Evolutionary conservation across 2,888 invertebrate species (phyloP), one percentile per base, ranked within the genome.

Genomic region (Macrosoma leucophasiata): DNA sequence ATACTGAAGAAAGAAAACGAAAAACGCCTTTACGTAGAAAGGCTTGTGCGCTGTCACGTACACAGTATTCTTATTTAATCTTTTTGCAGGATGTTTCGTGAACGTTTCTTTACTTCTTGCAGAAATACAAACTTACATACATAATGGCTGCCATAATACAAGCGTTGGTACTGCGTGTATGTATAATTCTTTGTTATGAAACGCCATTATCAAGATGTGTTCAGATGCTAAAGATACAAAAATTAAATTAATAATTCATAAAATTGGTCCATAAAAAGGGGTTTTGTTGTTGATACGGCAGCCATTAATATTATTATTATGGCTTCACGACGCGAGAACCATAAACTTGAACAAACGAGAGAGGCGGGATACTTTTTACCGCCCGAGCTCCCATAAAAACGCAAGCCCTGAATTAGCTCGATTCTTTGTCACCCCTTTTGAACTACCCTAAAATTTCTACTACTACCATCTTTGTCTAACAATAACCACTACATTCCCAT

Each of bases 361-460:
- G 79, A 82, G 84, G 84, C 84, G 84, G 82, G 78, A 74, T 79
- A 78, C 74, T 79, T 82, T 81, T 82, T 81, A 81, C 81, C 81
- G 75, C 78, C 65, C 69, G 72, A 69, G 65, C 68, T 76, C 68
- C 65, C 75, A 79, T 82, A 81, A 81, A 81, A 82, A 78, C 74
- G 61, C 75, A 74, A 78, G 77, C 78, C 76, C 81, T 79, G 78
- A 82, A 84, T 82, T 84, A 84, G 82, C 81, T 72, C 77, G 78
- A 81, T 79, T 79, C 81, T 74, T 79, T 79, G 81, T 82, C 82
- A 82, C 84, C 84, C 84, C 84, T 81, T 79, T 72, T 66, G 69
- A 79, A 69, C 79, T 75, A 79, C 82, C 84, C 81, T 78, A 77
- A 79, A 78, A 69, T 64, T 75, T 78, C 73, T 76, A 75, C 78